Percentiles rank a stretch among this genome's conserved stretches.
phyloP scores from a whole-genome alignment of 1,140 invertebrate genomes.

The Drosophila oshimai region DNA sequence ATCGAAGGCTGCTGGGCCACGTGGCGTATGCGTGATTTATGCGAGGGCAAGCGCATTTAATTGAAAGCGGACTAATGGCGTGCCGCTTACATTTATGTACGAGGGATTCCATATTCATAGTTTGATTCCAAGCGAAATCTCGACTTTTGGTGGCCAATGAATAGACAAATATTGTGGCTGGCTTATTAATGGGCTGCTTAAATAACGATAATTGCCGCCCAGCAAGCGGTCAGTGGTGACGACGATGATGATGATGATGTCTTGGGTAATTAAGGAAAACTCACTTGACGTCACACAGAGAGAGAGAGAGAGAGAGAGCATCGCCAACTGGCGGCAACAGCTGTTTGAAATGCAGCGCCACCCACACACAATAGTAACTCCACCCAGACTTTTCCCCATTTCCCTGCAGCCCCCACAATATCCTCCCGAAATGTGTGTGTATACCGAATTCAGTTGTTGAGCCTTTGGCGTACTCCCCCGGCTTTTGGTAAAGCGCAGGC shows the following conservation, averaged over 20 bases:
- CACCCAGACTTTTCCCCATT: not conserved
- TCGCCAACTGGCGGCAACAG: slow-evolving; percentile 39
- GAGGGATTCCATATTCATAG: slow-evolving; percentile 18
- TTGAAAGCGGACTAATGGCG: slow-evolving; percentile 51
- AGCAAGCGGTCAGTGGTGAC: slow-evolving; percentile 19
- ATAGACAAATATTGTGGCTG: slow-evolving; percentile 70
- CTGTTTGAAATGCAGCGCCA: slow-evolving; percentile 56
- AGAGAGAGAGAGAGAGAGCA: not conserved
- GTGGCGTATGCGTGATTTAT: slow-evolving; percentile 70
- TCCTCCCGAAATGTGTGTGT: slow-evolving; percentile 21
- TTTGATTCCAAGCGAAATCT: slow-evolving; percentile 19
- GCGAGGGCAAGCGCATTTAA: slow-evolving; percentile 55
- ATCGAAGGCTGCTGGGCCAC: slow-evolving; percentile 27
- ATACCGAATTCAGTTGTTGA: slow-evolving; percentile 67
- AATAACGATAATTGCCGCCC: slow-evolving; percentile 43
- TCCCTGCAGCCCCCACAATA: not conserved
- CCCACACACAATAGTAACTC: slow-evolving; percentile 32
- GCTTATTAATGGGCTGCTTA: slow-evolving; percentile 61
- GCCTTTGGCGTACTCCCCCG: slow-evolving; percentile 51
- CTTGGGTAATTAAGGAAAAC: slow-evolving; percentile 48
- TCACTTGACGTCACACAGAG: slow-evolving; percentile 50
- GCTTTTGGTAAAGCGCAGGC: slow-evolving; percentile 47
- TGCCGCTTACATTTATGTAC: slow-evolving; percentile 21
- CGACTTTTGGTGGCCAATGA: slow-evolving; percentile 45
- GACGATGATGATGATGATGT: slow-evolving; percentile 20